Evolutionary conservation across 2,797 vertebrate genomes (phyloP).

Genomic region (Pempheris klunzingeri): DNA sequence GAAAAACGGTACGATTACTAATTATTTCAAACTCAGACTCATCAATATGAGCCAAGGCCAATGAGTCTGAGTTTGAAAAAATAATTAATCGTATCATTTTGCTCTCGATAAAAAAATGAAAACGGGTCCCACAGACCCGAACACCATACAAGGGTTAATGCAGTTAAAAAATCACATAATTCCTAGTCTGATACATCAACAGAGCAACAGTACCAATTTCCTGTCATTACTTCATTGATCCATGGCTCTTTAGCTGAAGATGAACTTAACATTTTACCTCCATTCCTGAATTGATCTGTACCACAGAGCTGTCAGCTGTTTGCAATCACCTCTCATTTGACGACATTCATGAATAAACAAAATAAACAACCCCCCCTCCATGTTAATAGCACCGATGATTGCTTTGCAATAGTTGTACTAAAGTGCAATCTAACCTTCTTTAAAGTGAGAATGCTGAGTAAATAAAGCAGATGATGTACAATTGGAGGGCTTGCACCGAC

Average conservation of each 20-base stretch:
- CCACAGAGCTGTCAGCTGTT: constrained; percentile 5
- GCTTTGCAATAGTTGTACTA: constrained; percentile 23
- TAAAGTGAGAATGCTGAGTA: constrained; percentile 1
- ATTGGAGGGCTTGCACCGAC: constrained; percentile 19
- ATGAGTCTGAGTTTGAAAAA: too few relatives aligned
- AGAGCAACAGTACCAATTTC: constrained; percentile 27
- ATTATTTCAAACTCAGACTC: too few relatives aligned
- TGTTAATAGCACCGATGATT: constrained; percentile 21
- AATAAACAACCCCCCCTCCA: background rate
- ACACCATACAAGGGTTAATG: too few relatives aligned
- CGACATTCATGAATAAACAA: constrained; percentile 20
- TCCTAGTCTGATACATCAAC: constrained; percentile 8
- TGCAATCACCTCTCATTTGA: constrained; percentile 16
- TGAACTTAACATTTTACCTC: constrained; percentile 35
- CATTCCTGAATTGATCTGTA: constrained; percentile 18
- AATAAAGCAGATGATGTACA: constrained; percentile 17
- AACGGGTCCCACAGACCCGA: too few relatives aligned
- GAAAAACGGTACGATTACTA: too few relatives aligned
- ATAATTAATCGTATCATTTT: too few relatives aligned
- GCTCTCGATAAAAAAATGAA: too few relatives aligned
- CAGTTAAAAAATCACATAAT: constrained; percentile 39
- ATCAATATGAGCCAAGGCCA: too few relatives aligned
- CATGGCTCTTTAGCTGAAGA: constrained; percentile 7
- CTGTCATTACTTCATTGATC: constrained; percentile 49
- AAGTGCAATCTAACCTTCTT: constrained; percentile 25